Evolutionary conservation across 2,113 vertebrate species (phyloP).

Genomic region (Ranitomeya variabilis): DNA sequence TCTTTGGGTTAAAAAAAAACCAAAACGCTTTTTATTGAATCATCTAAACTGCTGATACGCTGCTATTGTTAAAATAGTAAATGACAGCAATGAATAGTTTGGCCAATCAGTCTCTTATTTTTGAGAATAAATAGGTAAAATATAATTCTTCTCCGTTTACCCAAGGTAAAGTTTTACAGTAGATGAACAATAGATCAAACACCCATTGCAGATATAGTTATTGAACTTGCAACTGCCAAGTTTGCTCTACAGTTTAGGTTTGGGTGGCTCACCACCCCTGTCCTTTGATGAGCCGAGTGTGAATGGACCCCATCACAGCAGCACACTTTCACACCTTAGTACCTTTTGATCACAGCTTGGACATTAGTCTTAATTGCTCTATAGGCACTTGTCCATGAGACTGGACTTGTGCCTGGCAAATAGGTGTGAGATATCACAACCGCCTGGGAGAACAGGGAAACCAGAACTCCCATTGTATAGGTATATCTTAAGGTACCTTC

Average conservation of each 20-base stretch:
- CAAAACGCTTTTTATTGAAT: too few species aligned
- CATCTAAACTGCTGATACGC: too few species aligned
- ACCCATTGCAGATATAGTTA: background rate
- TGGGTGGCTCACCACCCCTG: background rate
- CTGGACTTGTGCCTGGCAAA: constrained; percentile 36
- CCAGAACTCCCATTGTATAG: background rate
- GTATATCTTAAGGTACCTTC: too few species aligned
- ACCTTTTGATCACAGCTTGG: constrained; percentile 28
- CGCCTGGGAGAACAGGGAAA: constrained; percentile 11
- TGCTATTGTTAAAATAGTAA: too few species aligned
- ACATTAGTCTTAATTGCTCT: constrained; percentile 5
- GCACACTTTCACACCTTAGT: constrained; percentile 51
- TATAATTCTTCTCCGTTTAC: background rate
- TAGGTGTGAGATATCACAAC: constrained; percentile 1
- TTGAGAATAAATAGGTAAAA: too few species aligned
- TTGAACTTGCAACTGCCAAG: background rate
- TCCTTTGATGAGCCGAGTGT: constrained; percentile 38
- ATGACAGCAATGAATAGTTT: too few species aligned
- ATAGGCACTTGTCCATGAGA: constrained; percentile 13
- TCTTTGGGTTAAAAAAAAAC: too few species aligned
- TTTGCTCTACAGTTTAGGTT: background rate
- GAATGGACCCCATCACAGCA: background rate
- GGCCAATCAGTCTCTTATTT: too few species aligned
- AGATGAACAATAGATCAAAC: background rate
- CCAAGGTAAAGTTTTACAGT: background rate